Conservation (phyloP, 1,140 invertebrate genomes). For the Cardiocondyla obscurior region DNA sequence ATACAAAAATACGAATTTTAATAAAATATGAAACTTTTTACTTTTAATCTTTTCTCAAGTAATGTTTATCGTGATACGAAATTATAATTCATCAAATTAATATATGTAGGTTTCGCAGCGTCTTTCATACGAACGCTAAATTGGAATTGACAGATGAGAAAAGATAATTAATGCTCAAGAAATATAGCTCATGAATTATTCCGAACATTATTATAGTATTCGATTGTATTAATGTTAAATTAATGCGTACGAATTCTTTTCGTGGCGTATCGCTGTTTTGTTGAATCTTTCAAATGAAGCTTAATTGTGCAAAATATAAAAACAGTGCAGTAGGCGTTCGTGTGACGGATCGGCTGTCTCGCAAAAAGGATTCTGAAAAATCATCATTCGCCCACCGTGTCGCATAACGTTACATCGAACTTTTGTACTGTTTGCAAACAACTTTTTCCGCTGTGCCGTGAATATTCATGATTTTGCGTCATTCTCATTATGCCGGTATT, state of each 20-base stretch:
- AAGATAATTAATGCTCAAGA: background rate
- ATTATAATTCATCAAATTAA: background rate
- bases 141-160: background rate
- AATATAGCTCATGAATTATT: background rate
- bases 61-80: background rate
- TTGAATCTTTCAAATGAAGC: background rate
- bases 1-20: background rate
- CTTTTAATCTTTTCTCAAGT: background rate
- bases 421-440: slow-evolving; percentile 45
- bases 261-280: background rate
- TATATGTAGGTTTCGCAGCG: background rate
- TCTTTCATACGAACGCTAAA: background rate
- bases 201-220: background rate
- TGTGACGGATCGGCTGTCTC: background rate
- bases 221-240: background rate
- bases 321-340: background rate
- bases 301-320: background rate
- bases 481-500: background rate
- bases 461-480: slow-evolving; percentile 12
- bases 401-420: slow-evolving; percentile 8
- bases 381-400: background rate
- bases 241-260: slow-evolving; percentile 1
- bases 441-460: slow-evolving; percentile 36
- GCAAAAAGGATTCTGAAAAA: background rate
- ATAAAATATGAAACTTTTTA: background rate